phyloP scores from a whole-genome alignment of 2,113 vertebrate species.

The Caranx ignobilis region DNA sequence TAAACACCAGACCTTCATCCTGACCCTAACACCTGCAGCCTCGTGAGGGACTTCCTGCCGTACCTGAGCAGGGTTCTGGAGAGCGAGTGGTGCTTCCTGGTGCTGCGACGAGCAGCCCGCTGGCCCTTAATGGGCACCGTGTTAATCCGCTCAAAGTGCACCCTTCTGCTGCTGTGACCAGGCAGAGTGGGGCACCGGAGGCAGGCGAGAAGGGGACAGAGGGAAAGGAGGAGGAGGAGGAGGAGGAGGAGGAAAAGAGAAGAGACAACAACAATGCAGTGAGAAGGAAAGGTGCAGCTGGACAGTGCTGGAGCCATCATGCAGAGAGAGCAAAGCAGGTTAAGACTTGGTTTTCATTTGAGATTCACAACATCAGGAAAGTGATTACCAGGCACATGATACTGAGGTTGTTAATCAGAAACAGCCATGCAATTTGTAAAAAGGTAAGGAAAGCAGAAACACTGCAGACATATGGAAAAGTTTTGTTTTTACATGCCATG shows the following conservation, averaged over 20 bases:
- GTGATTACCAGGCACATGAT: slow-evolving; percentile 16
- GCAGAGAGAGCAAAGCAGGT: slow-evolving; percentile 61
- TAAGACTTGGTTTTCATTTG: slow-evolving; percentile 18
- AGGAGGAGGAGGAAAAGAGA: slow-evolving; percentile 48
- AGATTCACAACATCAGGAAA: slow-evolving; percentile 36
- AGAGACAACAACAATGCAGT: slow-evolving; percentile 74
- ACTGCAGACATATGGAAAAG: neutral
- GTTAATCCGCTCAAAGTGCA: slow-evolving; percentile 95
- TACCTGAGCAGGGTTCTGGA: slow-evolving; percentile 98
- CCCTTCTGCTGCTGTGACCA: slow-evolving; percentile 90
- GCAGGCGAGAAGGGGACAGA: slow-evolving; percentile 38
- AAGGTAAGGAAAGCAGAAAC: slow-evolving; percentile 22
- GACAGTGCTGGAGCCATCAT: slow-evolving; percentile 52
- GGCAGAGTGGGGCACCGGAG: slow-evolving; percentile 48
- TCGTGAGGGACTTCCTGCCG: slow-evolving; percentile 53
- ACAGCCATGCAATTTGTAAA: slow-evolving; percentile 47
- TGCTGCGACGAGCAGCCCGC: slow-evolving; percentile 87
- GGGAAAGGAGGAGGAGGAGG: neutral
- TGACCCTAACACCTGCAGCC: slow-evolving; percentile 12
- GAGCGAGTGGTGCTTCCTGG: slow-evolving; percentile 91
- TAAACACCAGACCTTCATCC: slow-evolving; percentile 5
- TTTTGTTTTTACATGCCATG: slow-evolving; percentile 7
- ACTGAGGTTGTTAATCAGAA: slow-evolving; percentile 44
- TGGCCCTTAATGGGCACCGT: slow-evolving; percentile 92
- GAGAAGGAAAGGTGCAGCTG: slow-evolving; percentile 75